Percentiles rank a stretch among this genome's conserved stretches.
Conservation (phyloP, 2,797 vertebrate genomes). For the Tenualosa ilisha region DNA sequence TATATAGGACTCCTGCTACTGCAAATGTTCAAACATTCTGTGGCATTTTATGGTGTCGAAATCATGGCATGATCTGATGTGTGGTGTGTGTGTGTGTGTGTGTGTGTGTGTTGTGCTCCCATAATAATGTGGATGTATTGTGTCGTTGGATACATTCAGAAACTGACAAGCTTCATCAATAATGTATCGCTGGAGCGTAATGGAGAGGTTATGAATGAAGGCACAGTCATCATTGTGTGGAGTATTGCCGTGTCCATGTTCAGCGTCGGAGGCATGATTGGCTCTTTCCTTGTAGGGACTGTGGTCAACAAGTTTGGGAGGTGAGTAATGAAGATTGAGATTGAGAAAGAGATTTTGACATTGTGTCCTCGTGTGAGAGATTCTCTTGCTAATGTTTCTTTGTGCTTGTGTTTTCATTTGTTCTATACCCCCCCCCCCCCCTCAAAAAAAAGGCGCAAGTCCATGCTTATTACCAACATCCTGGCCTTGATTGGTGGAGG, state of each 20-base stretch:
- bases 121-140: neutral
- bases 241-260: conserved; percentile 91
- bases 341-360: no score
- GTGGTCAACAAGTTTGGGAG: conserved; percentile 90
- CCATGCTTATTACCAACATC: conserved; percentile 87
- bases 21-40: neutral
- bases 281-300: conserved; percentile 85
- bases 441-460: conserved; percentile 77
- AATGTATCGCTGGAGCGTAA: conserved; percentile 69
- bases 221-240: conserved; percentile 79
- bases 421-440: neutral
- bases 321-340: conserved; percentile 64
- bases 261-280: conserved; percentile 92
- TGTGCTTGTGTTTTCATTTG: neutral
- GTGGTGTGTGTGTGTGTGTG: conserved; percentile 1
- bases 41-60: neutral
- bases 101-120: neutral
- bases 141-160: conserved; percentile 66
- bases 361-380: neutral
- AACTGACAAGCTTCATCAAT: conserved; percentile 81
- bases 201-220: conserved; percentile 38
- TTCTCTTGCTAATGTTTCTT: neutral
- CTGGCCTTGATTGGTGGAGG: conserved; percentile 77
- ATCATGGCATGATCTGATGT: neutral
- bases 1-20: no score